These are phyloP conservation scores for Xestia xanthographa DNA, from an alignment of 2,888 invertebrate species.

Conservation along the genomic window DNA sequence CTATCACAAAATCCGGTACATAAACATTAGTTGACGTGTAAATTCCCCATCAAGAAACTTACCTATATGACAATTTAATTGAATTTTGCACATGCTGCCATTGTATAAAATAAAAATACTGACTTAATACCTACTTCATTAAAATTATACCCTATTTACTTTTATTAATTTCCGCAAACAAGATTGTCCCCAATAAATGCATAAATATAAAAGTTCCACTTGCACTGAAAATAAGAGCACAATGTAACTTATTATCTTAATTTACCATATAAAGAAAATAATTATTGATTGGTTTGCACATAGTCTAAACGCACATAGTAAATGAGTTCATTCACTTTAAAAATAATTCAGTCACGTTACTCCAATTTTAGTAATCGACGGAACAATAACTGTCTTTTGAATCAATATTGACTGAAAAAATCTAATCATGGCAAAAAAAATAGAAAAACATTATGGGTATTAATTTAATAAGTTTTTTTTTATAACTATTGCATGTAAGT, in stretches of 20 bases:
- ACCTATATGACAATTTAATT: neutral
- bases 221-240: conserved; percentile 28
- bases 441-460: neutral
- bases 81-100: neutral
- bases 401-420: neutral
- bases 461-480: neutral
- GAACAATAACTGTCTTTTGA: neutral
- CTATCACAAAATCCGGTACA: conserved; percentile 27
- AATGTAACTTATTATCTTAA: conserved; percentile 49
- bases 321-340: conserved; percentile 72
- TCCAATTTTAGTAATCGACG: conserved; percentile 22
- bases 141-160: conserved; percentile 17
- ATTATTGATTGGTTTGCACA: conserved; percentile 37
- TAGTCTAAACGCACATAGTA: conserved; percentile 27
- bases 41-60: conserved; percentile 4
- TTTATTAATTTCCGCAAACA: conserved; percentile 29
- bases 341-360: conserved; percentile 10
- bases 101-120: conserved; percentile 2
- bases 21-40: conserved; percentile 11
- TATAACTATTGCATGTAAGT: neutral
- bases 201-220: neutral
- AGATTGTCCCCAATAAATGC: neutral
- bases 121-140: neutral
- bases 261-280: conserved; percentile 31
- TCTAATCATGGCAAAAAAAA: neutral